Conservation (phyloP, 2,113 vertebrate genomes). For the Erinaceus europaeus region DNA sequence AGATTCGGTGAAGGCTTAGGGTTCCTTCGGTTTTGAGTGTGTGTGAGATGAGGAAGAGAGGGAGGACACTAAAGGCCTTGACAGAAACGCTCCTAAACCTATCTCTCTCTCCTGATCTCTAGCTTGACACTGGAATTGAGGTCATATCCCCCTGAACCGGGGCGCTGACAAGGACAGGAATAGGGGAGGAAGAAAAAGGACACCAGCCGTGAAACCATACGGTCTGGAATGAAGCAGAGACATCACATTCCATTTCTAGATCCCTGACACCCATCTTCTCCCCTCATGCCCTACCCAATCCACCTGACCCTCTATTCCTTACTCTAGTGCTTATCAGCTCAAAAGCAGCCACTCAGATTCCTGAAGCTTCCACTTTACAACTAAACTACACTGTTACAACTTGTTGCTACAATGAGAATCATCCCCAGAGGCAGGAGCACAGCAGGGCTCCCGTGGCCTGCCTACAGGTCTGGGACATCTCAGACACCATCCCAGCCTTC, state of each 20-base stretch:
- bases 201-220: background rate
- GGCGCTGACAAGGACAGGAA: no score
- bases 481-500: no score
- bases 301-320: background rate
- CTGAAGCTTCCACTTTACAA: slow-evolving; percentile 58
- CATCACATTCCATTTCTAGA: background rate
- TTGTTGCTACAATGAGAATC: slow-evolving; percentile 14
- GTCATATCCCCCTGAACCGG: background rate
- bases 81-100: background rate
- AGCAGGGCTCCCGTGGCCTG: background rate
- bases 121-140: background rate
- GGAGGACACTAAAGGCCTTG: fast-evolving
- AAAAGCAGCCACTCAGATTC: slow-evolving; percentile 31
- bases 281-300: background rate
- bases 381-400: slow-evolving; percentile 52
- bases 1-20: background rate
- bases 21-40: background rate
- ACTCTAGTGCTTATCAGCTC: background rate
- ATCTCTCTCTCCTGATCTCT: slow-evolving; percentile 1
- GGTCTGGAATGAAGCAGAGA: background rate
- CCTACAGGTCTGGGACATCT: background rate
- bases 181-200: background rate
- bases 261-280: no score
- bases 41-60: no score
- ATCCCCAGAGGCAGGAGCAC: background rate